Evolutionary conservation across 1,140 invertebrate genomes (phyloP).

Genomic region (Drosophila eugracilis): DNA sequence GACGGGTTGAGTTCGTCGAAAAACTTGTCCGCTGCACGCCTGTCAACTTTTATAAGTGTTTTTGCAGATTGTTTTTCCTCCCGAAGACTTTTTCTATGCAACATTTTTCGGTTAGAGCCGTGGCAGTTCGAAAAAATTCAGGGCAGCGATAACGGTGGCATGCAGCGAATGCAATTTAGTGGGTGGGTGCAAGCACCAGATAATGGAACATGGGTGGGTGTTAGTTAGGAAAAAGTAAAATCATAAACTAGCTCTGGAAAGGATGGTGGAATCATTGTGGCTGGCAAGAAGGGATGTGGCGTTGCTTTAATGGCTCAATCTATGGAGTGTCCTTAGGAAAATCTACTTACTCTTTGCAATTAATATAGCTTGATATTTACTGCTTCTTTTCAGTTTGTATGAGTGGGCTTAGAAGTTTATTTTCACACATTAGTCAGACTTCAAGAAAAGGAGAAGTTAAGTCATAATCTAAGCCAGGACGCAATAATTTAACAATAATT

Average conservation of each 20-base stretch:
- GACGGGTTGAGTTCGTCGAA: constrained; percentile 53
- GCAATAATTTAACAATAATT: no score
- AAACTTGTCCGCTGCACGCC: constrained; percentile 78
- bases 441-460: no score
- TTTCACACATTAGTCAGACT: no score
- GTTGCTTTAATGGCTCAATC: neutral
- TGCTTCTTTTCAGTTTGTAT: neutral
- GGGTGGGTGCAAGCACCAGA: constrained; percentile 10
- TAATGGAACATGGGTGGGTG: constrained; percentile 3
- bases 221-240: neutral
- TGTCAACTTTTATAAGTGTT: constrained; percentile 81
- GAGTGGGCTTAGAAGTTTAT: no score
- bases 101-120: constrained; percentile 29
- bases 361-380: neutral
- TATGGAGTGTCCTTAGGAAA: neutral
- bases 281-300: no score
- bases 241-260: neutral
- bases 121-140: constrained; percentile 36
- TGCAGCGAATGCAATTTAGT: constrained; percentile 71
- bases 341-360: neutral
- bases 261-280: neutral
- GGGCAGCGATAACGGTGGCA: constrained; percentile 58
- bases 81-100: constrained; percentile 34
- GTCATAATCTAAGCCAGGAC: no score
- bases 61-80: constrained; percentile 73